Percentiles rank a stretch among this genome's conserved stretches.
Conservation (phyloP, 2,797 vertebrate species). For the Cynopterus sphinx region DNA sequence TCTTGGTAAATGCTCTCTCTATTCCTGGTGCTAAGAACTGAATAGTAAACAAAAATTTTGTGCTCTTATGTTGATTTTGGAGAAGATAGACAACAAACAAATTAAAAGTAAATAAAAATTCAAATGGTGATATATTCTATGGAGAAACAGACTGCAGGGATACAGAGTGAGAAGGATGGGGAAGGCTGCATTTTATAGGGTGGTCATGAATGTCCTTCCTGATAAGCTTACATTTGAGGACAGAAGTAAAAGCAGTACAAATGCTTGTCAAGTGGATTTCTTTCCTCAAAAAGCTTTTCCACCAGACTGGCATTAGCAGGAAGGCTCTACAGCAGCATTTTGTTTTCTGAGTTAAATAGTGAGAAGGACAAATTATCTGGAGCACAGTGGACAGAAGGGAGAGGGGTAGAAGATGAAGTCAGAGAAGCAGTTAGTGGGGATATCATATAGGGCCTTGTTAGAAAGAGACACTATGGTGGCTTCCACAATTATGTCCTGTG, state of each 20-base stretch:
- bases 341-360: not conserved
- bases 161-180: not conserved
- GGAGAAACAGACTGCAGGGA: not conserved
- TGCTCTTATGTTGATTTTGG: not conserved
- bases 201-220: not conserved
- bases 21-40: not conserved
- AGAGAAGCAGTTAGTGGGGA: not conserved
- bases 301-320: not conserved
- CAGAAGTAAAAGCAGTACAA: not conserved
- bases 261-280: not conserved
- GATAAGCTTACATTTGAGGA: not conserved
- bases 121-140: not conserved
- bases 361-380: not conserved
- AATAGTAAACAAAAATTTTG: not conserved
- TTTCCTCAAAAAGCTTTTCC: not conserved
- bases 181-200: not conserved
- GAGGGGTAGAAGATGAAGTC: not conserved
- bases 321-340: not conserved
- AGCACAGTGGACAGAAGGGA: not conserved
- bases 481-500: not conserved
- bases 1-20: not conserved
- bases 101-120: not conserved
- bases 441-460: fast-evolving
- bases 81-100: not conserved
- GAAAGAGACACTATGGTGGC: not conserved